Percentiles rank a stretch among this genome's conserved stretches.
Conservation (phyloP, 1,140 invertebrate species). For the Cepaea nemoralis region DNA sequence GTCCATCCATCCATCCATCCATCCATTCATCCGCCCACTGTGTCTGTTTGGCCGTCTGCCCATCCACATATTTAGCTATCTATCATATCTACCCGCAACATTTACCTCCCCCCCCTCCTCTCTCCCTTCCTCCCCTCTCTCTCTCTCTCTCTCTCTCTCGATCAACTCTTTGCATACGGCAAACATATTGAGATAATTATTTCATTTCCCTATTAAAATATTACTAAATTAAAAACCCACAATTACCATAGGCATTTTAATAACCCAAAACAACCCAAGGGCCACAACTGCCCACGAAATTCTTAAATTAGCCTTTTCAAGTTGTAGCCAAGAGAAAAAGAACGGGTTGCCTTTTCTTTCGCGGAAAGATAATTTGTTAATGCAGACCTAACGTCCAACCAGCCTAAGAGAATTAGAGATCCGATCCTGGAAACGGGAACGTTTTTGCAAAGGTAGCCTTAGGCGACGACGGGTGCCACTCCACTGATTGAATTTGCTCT, state of each 20-base stretch:
- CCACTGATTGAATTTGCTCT: conserved; percentile 43
- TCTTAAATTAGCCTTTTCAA: background rate
- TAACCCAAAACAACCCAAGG: background rate
- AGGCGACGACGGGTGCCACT: background rate
- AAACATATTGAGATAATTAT: no score
- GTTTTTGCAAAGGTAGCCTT: background rate
- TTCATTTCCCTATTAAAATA: no score
- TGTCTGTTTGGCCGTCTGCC: no score
- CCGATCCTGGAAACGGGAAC: background rate
- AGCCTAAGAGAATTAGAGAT: conserved; percentile 29
- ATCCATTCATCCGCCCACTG: no score
- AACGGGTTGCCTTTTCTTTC: background rate
- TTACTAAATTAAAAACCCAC: no score
- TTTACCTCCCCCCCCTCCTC: no score
- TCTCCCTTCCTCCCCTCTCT: no score
- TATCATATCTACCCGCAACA: no score
- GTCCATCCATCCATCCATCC: no score
- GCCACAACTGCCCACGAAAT: background rate
- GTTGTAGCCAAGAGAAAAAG: background rate
- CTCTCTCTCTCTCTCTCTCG: no score
- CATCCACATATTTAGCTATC: no score
- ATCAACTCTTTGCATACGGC: no score
- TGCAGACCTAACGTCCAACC: conserved; percentile 24
- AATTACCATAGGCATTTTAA: background rate
- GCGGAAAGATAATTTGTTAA: conserved; percentile 33